Conservation (phyloP, 2,888 invertebrate genomes). For the Digitonthophagus gazella region DNA sequence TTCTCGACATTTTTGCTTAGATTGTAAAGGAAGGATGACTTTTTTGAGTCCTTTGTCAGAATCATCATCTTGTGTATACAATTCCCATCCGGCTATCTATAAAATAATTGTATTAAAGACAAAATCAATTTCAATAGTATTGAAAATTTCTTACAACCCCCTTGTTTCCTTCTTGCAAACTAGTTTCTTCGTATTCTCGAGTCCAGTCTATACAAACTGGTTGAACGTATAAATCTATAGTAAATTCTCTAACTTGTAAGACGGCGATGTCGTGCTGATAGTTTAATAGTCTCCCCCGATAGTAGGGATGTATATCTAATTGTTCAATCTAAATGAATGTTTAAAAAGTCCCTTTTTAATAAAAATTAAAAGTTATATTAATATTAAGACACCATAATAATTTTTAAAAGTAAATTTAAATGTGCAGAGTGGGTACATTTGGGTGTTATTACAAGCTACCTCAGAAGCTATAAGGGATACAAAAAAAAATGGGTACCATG, state of each 20-base stretch:
- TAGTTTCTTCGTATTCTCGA: conserved; percentile 9
- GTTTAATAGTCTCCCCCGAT: conserved; percentile 34
- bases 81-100: conserved; percentile 43
- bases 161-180: conserved; percentile 23
- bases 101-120: conserved; percentile 39
- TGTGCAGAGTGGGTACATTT: no score
- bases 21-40: conserved; percentile 29
- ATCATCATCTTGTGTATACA: conserved; percentile 31
- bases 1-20: conserved; percentile 23
- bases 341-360: no score
- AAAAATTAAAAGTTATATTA: no score
- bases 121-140: neutral
- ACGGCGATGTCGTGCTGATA: conserved; percentile 45
- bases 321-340: conserved; percentile 37
- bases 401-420: no score
- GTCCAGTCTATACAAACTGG: conserved; percentile 43
- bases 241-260: conserved; percentile 39
- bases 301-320: conserved; percentile 34
- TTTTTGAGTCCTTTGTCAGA: conserved; percentile 36
- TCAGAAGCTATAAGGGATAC: no score
- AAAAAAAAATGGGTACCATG: no score
- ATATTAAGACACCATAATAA: no score
- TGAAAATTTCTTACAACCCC: conserved; percentile 35
- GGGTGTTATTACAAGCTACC: no score
- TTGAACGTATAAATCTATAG: conserved; percentile 41